These are phyloP conservation scores for Disparrhopalites patrizii DNA, from an alignment of 2,888 invertebrate genomes.

Conservation along the genomic window DNA sequence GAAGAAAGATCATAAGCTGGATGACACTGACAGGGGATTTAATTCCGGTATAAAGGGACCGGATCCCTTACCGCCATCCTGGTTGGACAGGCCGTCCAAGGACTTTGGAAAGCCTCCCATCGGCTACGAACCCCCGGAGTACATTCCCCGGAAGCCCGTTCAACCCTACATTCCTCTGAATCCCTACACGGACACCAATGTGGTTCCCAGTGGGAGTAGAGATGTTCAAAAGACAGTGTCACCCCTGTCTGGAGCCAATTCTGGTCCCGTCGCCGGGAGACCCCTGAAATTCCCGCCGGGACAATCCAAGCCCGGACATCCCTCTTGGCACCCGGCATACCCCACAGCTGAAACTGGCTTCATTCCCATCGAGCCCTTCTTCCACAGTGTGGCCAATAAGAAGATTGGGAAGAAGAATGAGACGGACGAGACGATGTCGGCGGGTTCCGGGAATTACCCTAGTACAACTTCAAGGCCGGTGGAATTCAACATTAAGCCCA, in stretches of 20 bases:
- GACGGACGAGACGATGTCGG: background rate
- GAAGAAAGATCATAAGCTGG: slow-evolving; percentile 1
- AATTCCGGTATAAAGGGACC: slow-evolving; percentile 35
- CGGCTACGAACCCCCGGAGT: slow-evolving; percentile 46
- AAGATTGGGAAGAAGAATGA: slow-evolving; percentile 4
- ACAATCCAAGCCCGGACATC: slow-evolving; percentile 27
- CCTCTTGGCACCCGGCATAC: slow-evolving; percentile 47
- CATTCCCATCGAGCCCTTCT: slow-evolving; percentile 48
- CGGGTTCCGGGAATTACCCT: background rate
- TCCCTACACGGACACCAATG: slow-evolving; percentile 38
- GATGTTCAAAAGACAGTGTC: slow-evolving; percentile 44
- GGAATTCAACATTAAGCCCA: background rate
- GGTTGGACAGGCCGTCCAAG: slow-evolving; percentile 46
- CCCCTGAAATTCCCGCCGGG: background rate
- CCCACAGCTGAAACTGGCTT: slow-evolving; percentile 47
- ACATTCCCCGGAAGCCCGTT: slow-evolving; percentile 44
- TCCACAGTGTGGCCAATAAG: slow-evolving; percentile 32
- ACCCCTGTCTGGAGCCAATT: slow-evolving; percentile 19
- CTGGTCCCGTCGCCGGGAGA: background rate
- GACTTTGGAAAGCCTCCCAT: slow-evolving; percentile 18
- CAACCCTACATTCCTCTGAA: slow-evolving; percentile 48
- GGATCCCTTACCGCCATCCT: slow-evolving; percentile 45
- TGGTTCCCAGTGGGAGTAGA: slow-evolving; percentile 40
- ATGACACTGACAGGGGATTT: slow-evolving; percentile 28
- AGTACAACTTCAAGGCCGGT: background rate